Evolutionary conservation across 2,888 invertebrate species (phyloP).

Genomic region (Metellina segmentata): DNA sequence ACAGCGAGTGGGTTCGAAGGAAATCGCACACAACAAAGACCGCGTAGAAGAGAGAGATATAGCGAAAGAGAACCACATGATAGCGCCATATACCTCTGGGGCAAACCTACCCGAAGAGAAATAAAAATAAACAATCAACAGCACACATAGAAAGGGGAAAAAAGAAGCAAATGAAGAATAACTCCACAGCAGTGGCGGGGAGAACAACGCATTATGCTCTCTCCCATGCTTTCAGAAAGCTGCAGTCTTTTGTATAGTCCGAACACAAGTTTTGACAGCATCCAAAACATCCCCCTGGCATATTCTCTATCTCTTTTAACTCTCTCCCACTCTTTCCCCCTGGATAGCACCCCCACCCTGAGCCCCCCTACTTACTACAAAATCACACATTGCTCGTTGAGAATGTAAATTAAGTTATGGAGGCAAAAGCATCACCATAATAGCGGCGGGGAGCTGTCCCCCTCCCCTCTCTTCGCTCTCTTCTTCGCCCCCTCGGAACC

Average conservation of each 20-base stretch:
- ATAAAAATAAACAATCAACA: constrained; percentile 64
- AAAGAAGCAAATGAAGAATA: constrained; percentile 43
- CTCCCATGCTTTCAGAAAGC: constrained; percentile 37
- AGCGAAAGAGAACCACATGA: constrained; percentile 45
- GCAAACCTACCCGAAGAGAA: constrained; percentile 7
- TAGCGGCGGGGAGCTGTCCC: constrained; percentile 47
- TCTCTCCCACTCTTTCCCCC: constrained; percentile 18
- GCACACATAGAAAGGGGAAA: constrained; percentile 27
- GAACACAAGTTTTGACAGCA: constrained; percentile 75
- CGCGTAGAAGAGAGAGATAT: neutral
- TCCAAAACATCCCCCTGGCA: constrained; percentile 65
- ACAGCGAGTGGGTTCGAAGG: neutral
- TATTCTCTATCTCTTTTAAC: constrained; percentile 68
- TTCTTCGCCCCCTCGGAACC: neutral
- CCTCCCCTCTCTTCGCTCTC: constrained; percentile 20
- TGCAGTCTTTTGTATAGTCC: constrained; percentile 61
- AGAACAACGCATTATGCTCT: constrained; percentile 59
- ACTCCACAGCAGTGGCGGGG: constrained; percentile 38
- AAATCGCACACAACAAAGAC: neutral
- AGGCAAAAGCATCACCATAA: constrained; percentile 76
- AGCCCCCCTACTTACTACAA: constrained; percentile 66
- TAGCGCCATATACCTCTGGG: constrained; percentile 29
- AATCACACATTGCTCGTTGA: constrained; percentile 72
- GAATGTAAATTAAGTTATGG: constrained; percentile 77
- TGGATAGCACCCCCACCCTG: constrained; percentile 17